Evolutionary conservation across 2,113 vertebrate genomes (phyloP), one percentile per base, ranked within the genome.

Genomic region (Epinephelus cyanopodus): DNA sequence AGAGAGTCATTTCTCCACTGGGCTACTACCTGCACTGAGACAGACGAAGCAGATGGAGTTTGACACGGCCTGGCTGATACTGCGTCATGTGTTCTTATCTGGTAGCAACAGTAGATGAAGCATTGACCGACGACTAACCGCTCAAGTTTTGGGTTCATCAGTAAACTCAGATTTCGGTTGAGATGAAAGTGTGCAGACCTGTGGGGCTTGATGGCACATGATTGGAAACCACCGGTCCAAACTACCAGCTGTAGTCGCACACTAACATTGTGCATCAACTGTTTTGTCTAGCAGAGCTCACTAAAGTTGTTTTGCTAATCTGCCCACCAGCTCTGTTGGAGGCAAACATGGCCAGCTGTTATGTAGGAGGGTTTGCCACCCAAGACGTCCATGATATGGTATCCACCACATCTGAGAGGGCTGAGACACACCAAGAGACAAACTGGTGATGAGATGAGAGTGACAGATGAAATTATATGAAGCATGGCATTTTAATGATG

Each of bases 281-380:
- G 83, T 81, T 83, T 73, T 73, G 83, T 83, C 62, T 60, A 23
- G 25, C n/a, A 48, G 23, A 68, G 33, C 71, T 79, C 48, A 74
- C 19, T 5, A 27, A 69, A 54, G 42, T 83, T 87, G 79, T 85
- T 82, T 87, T 85, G 39, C 45, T 53, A 29, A 78, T 74, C 85
- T 85, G 81, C 85, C 76, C 82, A 89, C 84, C 1, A n/a, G 15
- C 70, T 75, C 68, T 81, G 72, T 82, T 91, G 77, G 74, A 81
- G 83, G 75, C 84, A 73, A 77, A 39, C 70, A 77, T 63, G 66
- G 14, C 58, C 73, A 77, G 87, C 73, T 88, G 65, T 53, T 82
- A 66, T 47, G 87, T 84, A 82, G 84, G 84, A 89, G 70, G 70
- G 27, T 64, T 33, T 79, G 89, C 91, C 93, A 93, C 93, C 91